Evolutionary conservation across 2,797 vertebrate species (phyloP).

Genomic region (Enteromius anoplus): DNA sequence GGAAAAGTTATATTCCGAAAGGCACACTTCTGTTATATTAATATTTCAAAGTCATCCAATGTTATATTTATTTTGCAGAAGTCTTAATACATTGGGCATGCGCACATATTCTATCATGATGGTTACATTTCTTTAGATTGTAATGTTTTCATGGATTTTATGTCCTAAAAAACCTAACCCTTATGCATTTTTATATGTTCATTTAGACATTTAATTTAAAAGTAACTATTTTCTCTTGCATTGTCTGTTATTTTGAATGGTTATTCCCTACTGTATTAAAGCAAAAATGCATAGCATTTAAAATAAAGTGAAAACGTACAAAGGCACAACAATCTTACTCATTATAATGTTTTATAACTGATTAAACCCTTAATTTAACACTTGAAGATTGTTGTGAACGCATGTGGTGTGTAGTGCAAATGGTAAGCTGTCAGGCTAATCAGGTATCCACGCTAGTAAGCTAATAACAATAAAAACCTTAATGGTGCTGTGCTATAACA

Average conservation of each 20-base stretch:
- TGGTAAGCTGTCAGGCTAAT: neutral
- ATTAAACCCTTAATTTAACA: neutral
- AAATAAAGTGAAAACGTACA: neutral
- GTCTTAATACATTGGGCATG: neutral
- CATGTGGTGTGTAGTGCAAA: neutral
- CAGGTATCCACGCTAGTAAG: neutral
- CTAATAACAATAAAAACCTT: neutral
- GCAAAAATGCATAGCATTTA: neutral
- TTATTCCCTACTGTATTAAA: neutral
- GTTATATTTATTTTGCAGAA: neutral
- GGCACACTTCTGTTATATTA: neutral
- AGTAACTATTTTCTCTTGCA: neutral
- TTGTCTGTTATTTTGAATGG: neutral
- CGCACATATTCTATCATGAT: neutral
- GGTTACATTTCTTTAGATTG: neutral
- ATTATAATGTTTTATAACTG: neutral
- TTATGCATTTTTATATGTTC: neutral
- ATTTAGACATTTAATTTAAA: neutral
- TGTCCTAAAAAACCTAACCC: neutral
- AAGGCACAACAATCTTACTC: neutral
- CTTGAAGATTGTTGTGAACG: neutral
- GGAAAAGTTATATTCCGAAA: neutral
- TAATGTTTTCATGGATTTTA: neutral
- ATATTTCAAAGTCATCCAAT: neutral
- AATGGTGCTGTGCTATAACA: neutral